A percentile compares a stretch with the other conserved stretches of the same genome.
phyloP scores from a whole-genome alignment of 1,140 invertebrate genomes.

The Coptotermes formosanus region DNA sequence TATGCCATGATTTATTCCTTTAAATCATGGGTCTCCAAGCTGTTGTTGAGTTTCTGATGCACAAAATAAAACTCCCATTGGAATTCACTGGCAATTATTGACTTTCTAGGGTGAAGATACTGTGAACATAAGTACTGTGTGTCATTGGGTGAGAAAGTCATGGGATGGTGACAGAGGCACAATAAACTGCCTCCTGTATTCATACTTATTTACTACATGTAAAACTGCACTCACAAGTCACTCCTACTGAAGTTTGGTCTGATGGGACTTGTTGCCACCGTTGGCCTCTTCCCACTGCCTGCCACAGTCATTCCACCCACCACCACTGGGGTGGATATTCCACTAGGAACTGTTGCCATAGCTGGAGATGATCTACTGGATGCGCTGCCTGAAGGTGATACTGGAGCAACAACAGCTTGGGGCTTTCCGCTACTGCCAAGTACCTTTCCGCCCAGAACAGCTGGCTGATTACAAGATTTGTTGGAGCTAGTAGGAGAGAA shows the following conservation, averaged over 20 bases:
- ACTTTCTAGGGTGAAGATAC: too few relatives aligned
- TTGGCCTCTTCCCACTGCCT: conserved; percentile 46
- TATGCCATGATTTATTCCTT: background rate
- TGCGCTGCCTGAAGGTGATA: conserved; percentile 22
- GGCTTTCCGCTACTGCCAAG: background rate
- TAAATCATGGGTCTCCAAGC: background rate
- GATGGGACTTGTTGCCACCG: conserved; percentile 45
- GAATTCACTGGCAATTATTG: too few relatives aligned
- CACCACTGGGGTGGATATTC: background rate
- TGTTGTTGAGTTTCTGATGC: too few relatives aligned
- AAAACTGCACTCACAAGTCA: conserved; percentile 45
- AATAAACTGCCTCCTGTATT: too few relatives aligned
- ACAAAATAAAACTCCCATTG: too few relatives aligned
- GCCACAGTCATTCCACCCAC: background rate
- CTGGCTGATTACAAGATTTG: background rate
- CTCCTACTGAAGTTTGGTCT: conserved; percentile 46
- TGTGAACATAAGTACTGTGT: too few relatives aligned
- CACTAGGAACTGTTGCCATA: background rate
- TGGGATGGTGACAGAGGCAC: background rate
- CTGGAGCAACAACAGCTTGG: conserved; percentile 25
- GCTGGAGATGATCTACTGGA: conserved; percentile 25
- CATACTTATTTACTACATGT: too few relatives aligned
- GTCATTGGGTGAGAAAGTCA: too few relatives aligned
- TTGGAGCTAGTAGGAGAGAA: background rate
- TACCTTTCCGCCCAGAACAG: background rate